phyloP scores from a whole-genome alignment of 2,113 vertebrate genomes.

The Hiodon alosoides region DNA sequence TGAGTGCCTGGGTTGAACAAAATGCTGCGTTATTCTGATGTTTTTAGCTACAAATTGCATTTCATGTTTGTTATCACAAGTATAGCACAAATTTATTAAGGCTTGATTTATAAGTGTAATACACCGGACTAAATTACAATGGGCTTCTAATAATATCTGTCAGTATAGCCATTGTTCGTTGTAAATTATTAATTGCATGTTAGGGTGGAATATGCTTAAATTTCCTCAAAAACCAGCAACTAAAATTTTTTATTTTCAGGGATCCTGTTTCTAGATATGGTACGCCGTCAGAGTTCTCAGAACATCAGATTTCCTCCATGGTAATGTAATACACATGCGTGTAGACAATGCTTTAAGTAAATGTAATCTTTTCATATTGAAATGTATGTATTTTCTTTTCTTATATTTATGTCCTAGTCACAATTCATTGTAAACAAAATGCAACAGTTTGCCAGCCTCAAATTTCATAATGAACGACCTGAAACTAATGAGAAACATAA shows the following conservation, averaged over 20 bases:
- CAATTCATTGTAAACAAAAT: background rate
- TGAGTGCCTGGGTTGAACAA: too few relatives aligned
- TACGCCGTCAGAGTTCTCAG: conserved; percentile 26
- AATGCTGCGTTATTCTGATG: too few relatives aligned
- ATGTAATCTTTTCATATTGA: background rate
- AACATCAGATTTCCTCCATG: conserved; percentile 18
- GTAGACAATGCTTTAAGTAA: background rate
- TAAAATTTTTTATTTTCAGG: conserved; percentile 15
- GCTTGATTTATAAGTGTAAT: too few relatives aligned
- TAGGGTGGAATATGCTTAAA: too few relatives aligned
- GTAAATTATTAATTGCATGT: background rate
- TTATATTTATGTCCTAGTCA: background rate
- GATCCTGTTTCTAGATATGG: conserved; percentile 1
- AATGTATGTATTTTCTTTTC: background rate
- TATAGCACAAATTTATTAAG: too few relatives aligned
- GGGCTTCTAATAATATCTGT: too few relatives aligned
- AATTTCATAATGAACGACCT: background rate
- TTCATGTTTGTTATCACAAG: too few relatives aligned
- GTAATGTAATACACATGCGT: conserved; percentile 11
- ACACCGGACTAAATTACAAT: too few relatives aligned
- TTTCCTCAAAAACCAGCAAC: background rate
- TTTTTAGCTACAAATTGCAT: too few relatives aligned
- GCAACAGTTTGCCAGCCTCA: background rate
- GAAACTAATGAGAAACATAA: background rate
- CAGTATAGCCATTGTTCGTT: background rate